Base-by-base conservation (phyloP, 2,797 vertebrate species). In the Champsocephalus esox region DNA sequence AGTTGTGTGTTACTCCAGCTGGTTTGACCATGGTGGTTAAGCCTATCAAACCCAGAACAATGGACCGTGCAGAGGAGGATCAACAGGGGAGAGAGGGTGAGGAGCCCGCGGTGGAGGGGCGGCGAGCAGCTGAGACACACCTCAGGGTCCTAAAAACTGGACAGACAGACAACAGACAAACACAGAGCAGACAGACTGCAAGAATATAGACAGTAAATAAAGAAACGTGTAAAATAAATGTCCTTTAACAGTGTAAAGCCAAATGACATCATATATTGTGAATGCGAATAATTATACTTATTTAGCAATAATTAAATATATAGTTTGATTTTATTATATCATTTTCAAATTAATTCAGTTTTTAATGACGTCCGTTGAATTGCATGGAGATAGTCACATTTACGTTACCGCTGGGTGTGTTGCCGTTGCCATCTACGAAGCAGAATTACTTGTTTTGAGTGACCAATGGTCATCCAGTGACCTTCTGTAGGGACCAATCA, bases 1-100 rank as follows among this genome's bases (percentile, higher is more conserved):
- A 82, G 44, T 49, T 8, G 10, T 10, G 13, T 17, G 12, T 60
- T 34, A 76, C 34, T 14, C 13, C 1, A 0, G 19, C 7, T 8
- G 1, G 0, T 4, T 87, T 86, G 68, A 85, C 79, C 13, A n/a
- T 16, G 43, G 38, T 66, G 64, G 60, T 38, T 17, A 7, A 63
- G 51, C 45, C 70, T 70, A 71, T 87, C 86, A 68, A 58, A 62
- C 68, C 73, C 64, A 61, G 88, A 94, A 94, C 93, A 94, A 94
- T 93, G 88, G 86, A 74, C 82, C 70, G 63, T 67, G 66, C 70
- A 69, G 70, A 28, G 61, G 64, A 70, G 57, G 44, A 59, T 63
- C 41, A 43, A 52, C 66, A 45, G 38, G 76, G 70, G 73, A 54
- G 67, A 74, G 65, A 46, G 70, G 89, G 73, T 75, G 85, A 88